Evolutionary conservation across 2,888 invertebrate genomes (phyloP).

Genomic region (Lasioglossum marginatum): DNA sequence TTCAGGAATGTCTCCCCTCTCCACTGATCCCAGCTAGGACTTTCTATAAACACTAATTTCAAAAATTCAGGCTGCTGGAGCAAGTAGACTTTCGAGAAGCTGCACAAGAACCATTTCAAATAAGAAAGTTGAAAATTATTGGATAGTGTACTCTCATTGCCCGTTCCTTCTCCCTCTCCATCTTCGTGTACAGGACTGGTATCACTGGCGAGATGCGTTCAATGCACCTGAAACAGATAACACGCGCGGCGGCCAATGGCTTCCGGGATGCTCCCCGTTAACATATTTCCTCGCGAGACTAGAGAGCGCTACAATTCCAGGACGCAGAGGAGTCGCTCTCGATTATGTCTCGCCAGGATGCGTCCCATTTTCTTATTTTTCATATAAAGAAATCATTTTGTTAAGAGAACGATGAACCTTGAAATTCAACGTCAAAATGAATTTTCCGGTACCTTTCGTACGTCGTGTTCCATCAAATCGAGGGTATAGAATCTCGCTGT

Average conservation of each 20-base stretch:
- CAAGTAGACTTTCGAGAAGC: not conserved
- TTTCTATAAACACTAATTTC: not conserved
- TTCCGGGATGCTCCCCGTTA: constrained; percentile 56
- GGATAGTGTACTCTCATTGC: constrained; percentile 31
- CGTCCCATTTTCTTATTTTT: not conserved
- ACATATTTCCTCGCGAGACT: constrained; percentile 40
- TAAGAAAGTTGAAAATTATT: not conserved
- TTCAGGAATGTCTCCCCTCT: not conserved
- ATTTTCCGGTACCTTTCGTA: too few species aligned
- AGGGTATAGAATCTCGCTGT: too few species aligned
- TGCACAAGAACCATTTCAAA: not conserved
- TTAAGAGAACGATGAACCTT: too few species aligned
- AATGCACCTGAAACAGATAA: constrained; percentile 67
- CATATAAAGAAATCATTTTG: not conserved
- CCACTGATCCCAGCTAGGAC: not conserved
- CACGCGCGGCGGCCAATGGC: constrained; percentile 43
- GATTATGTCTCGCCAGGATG: not conserved
- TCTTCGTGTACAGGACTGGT: not conserved
- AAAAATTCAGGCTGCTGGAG: not conserved
- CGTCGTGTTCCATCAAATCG: too few species aligned
- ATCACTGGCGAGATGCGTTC: constrained; percentile 51
- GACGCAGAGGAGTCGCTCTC: not conserved
- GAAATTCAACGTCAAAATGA: too few species aligned
- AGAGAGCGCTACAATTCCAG: not conserved
- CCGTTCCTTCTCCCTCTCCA: not conserved